Evolutionary conservation across 2,888 invertebrate species (phyloP), one percentile per base, ranked within the genome.

Genomic region (Eumacrocentrus americanus): DNA sequence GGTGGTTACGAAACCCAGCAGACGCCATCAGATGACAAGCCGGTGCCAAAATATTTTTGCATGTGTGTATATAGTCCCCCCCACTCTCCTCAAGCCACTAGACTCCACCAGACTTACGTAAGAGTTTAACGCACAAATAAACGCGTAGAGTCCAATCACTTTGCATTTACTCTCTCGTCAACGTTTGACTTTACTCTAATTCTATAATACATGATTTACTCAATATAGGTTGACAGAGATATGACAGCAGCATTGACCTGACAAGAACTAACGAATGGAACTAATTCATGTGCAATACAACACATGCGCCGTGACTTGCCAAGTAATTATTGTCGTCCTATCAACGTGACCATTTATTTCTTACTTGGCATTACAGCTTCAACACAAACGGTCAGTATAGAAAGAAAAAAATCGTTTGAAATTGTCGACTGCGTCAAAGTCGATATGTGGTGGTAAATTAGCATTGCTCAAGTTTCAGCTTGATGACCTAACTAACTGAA

Each of bases 31-130:
- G 48, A 48, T 56, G 56, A 48, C 29, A 56, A 37, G 38, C 47
- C 47, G 48, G 38, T 56, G 56, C 56, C 56, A 56, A 56, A 56
- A 56, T 40, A 56, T 56, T 56, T 47, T 56, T 25, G 7, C 12
- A 5, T 46, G 14, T 46, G 25, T n/a, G 7, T 25, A 12, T 46
- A 46, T 11, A 46, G 23, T 46, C 12, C 14, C 12, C 5, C 7
- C 12, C 7, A 11, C 23, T n/a, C 14, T 12, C 14, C 23, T 22
- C 22, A n/a, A 25, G 46, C 46, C 9, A 46, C 42, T 42, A n/a
- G 42, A 42, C 16, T 42, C 16, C 18, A 42, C n/a, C 20, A 18
- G 42, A 46, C 23, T 46, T 46, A 46, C 46, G 46, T 46, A 46
- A 46, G n/a, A n/a, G 46, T 46, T 46, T 23, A 25, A 46, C 23